Percentiles rank a stretch among this genome's conserved stretches.
Evolutionary conservation across 64 coral and sea anemone species (phyloP).

Genomic region (Acropora yongei): DNA sequence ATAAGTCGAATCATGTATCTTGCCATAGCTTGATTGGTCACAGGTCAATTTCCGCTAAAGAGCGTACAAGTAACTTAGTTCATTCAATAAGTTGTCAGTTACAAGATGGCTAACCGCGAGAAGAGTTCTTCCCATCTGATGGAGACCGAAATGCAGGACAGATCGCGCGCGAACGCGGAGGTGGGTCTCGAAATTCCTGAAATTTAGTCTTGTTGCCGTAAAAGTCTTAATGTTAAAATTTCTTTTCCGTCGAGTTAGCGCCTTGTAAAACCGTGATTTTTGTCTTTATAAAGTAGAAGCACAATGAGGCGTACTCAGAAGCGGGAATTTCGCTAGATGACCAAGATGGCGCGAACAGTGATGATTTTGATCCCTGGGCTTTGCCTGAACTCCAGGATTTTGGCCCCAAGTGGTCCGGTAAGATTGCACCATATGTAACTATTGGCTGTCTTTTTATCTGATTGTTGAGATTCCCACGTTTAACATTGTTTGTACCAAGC

Average conservation of each 20-base stretch:
- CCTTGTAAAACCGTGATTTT: neutral
- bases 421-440: neutral
- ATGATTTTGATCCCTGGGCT: slow-evolving; percentile 94
- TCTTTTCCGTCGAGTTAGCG: too few relatives aligned
- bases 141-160: neutral
- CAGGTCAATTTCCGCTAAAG: neutral
- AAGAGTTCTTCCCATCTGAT: neutral
- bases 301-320: slow-evolving; percentile 4
- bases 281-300: neutral
- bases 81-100: neutral
- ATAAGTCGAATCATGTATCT: neutral
- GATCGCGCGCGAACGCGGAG: neutral
- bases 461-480: neutral
- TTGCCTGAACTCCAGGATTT: slow-evolving; percentile 76
- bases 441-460: neutral
- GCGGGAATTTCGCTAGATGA: neutral
- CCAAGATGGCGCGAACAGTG: neutral
- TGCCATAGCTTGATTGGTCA: neutral
- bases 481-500: too few relatives aligned
- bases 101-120: neutral
- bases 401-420: slow-evolving; percentile 92
- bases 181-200: neutral
- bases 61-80: neutral
- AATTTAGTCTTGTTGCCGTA: neutral
- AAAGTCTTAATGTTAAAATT: neutral